phyloP scores from a whole-genome alignment of 2,113 vertebrate species.

The Notothenia rossii region DNA sequence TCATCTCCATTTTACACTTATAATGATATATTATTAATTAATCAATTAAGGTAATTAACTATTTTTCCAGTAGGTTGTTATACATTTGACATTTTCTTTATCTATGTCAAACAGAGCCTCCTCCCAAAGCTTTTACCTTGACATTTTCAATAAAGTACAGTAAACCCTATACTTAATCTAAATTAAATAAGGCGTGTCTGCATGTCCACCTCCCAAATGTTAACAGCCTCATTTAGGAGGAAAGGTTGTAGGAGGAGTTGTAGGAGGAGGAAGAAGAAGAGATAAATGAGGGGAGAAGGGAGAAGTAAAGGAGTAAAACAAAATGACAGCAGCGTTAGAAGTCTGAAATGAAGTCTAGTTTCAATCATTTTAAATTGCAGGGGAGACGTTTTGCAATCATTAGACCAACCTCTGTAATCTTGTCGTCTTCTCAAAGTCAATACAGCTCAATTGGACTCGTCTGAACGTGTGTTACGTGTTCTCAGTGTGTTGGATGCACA shows the following conservation, averaged over 20 bases:
- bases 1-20: no score
- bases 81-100: no score
- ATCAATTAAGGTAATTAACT: no score
- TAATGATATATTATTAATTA: no score
- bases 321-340: neutral
- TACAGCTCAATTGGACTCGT: slow-evolving; percentile 30
- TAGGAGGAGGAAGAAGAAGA: neutral
- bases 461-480: slow-evolving; percentile 19
- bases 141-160: no score
- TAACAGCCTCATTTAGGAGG: neutral
- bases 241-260: neutral
- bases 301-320: neutral
- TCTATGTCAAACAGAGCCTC: no score
- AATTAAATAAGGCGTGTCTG: no score
- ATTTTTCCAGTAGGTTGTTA: no score
- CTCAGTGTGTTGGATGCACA: slow-evolving; percentile 4
- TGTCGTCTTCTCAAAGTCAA: slow-evolving; percentile 32
- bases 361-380: slow-evolving; percentile 46
- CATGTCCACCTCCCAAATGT: neutral
- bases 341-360: slow-evolving; percentile 30
- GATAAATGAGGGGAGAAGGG: neutral
- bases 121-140: no score
- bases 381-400: slow-evolving; percentile 28
- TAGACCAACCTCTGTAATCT: slow-evolving; percentile 34
- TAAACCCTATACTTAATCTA: no score